phyloP scores from a whole-genome alignment of 2,888 invertebrate genomes.

The Isotomurus palustris region DNA sequence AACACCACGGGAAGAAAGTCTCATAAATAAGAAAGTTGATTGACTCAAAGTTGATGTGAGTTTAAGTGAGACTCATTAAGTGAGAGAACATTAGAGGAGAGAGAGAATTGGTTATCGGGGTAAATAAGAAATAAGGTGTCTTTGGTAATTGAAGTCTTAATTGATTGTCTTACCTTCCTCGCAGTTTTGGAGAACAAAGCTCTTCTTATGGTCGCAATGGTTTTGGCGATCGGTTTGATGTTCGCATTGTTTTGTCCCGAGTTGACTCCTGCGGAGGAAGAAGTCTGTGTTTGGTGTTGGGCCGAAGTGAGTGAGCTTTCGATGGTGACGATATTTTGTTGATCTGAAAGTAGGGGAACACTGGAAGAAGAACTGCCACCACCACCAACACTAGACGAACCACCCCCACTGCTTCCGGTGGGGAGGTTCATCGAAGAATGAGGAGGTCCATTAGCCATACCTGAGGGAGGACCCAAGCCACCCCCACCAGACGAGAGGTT shows the following conservation, averaged over 20 bases:
- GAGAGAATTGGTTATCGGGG: too few species aligned
- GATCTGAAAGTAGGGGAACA: slow-evolving; percentile 43
- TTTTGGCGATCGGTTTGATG: slow-evolving; percentile 46
- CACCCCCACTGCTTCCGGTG: too few species aligned
- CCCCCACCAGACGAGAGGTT: slow-evolving; percentile 18
- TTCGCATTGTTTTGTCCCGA: slow-evolving; percentile 34
- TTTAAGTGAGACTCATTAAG: too few species aligned
- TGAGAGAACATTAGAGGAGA: too few species aligned
- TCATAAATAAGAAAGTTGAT: too few species aligned
- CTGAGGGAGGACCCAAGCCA: slow-evolving; percentile 12
- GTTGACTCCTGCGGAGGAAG: slow-evolving; percentile 7
- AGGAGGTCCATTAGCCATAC: slow-evolving; percentile 47
- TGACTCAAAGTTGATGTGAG: too few species aligned
- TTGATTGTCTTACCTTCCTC: slow-evolving; percentile 40
- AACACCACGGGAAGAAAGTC: too few species aligned
- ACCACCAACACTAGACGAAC: slow-evolving; percentile 17
- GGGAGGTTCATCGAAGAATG: slow-evolving; percentile 30
- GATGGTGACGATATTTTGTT: slow-evolving; percentile 38
- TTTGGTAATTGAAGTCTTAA: too few species aligned
- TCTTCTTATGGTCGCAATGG: slow-evolving; percentile 43
- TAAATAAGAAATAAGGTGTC: too few species aligned
- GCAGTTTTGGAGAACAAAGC: slow-evolving; percentile 46
- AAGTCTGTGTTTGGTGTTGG: slow-evolving; percentile 7
- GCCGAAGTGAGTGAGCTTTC: slow-evolving; percentile 31
- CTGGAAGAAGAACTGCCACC: slow-evolving; percentile 36